Conservation (phyloP, 2,888 invertebrate species). For the Prosapia bicincta region DNA sequence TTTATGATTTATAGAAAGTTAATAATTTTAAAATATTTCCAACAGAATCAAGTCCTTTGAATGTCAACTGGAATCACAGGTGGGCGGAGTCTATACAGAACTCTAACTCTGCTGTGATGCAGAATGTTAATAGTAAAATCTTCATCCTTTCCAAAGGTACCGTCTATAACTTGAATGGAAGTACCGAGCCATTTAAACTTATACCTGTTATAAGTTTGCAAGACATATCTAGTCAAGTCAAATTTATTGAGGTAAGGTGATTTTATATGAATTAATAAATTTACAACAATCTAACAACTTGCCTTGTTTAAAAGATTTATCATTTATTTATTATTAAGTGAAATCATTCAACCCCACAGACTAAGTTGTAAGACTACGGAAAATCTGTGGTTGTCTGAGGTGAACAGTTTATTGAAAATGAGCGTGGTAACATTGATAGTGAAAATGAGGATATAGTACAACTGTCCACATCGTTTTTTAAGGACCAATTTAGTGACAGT, state of each 20-base stretch:
- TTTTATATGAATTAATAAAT: no score
- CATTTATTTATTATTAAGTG: no score
- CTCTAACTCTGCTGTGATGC: not conserved
- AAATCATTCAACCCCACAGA: no score
- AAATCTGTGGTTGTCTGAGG: no score
- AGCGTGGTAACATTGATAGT: no score
- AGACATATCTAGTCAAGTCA: not conserved
- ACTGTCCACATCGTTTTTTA: no score
- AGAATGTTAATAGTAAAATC: not conserved
- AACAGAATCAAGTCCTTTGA: not conserved
- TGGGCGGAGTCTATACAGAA: not conserved
- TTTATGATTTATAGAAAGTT: not conserved
- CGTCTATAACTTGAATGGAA: not conserved
- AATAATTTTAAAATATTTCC: not conserved
- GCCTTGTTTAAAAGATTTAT: no score
- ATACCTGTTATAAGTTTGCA: not conserved
- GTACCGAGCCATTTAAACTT: not conserved
- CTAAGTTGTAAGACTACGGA: no score
- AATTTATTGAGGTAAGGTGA: not conserved
- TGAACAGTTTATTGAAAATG: no score
- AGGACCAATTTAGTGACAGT: no score
- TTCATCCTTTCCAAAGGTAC: not conserved
- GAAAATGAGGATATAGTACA: no score
- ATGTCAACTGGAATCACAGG: not conserved
- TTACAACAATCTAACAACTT: no score